Conservation (phyloP, 2,888 invertebrate genomes). For the Cinara cedri region DNA sequence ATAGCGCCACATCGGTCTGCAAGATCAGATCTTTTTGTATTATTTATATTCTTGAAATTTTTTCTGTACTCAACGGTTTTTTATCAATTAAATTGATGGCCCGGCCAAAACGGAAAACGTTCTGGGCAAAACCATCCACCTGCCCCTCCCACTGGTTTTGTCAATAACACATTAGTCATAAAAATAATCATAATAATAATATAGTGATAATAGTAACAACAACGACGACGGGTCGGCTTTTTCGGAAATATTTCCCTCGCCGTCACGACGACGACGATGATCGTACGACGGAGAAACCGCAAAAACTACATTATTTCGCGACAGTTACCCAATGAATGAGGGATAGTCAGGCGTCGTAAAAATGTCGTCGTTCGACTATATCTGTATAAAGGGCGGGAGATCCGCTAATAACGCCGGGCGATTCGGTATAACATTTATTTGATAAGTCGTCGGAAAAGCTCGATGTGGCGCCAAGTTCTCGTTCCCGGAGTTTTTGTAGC, state of each 20-base stretch:
- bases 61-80: too few relatives aligned
- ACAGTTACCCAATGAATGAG: slow-evolving; percentile 48
- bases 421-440: slow-evolving; percentile 55
- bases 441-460: slow-evolving; percentile 53
- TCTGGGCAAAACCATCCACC: too few relatives aligned
- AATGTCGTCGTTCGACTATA: slow-evolving; percentile 42
- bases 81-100: too few relatives aligned
- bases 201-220: neutral
- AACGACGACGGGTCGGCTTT: slow-evolving; percentile 17
- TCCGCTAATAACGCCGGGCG: slow-evolving; percentile 51
- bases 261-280: too few relatives aligned
- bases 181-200: neutral
- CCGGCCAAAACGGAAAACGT: too few relatives aligned
- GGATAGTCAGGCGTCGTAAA: slow-evolving; percentile 51
- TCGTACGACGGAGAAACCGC: neutral
- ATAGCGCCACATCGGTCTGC: too few relatives aligned
- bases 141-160: too few relatives aligned
- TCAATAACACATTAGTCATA: too few relatives aligned
- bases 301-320: slow-evolving; percentile 35
- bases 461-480: slow-evolving; percentile 41
- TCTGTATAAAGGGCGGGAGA: slow-evolving; percentile 33
- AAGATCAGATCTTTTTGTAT: too few relatives aligned
- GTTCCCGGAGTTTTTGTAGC: slow-evolving; percentile 15
- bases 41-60: too few relatives aligned
- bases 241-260: slow-evolving; percentile 16